Conservation (phyloP, 2,888 invertebrate species). For the Drosophila algonquin region DNA sequence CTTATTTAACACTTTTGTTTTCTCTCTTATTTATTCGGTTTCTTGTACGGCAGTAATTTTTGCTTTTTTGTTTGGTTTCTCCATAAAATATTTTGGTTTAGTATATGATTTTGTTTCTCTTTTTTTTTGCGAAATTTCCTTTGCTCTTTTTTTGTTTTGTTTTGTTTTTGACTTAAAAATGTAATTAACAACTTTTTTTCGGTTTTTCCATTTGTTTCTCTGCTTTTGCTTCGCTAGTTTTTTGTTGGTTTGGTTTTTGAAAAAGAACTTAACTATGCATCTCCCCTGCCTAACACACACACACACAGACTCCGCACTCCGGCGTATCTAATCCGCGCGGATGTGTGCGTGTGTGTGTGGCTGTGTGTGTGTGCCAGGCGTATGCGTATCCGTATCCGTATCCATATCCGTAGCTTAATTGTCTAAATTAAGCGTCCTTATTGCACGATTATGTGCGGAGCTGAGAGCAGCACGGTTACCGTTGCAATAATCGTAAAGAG, state of each 20-base stretch:
- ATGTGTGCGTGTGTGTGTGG: constrained; percentile 11
- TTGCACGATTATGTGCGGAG: constrained; percentile 97
- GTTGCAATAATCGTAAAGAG: constrained; percentile 97
- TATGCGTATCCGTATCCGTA: constrained; percentile 24
- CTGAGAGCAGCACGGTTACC: constrained; percentile 94
- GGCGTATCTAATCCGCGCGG: constrained; percentile 27
- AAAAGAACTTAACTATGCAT: constrained; percentile 70
- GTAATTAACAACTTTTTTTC: constrained; percentile 80
- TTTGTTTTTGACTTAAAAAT: constrained; percentile 76
- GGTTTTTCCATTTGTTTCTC: constrained; percentile 55
- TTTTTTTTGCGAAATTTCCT: constrained; percentile 59
- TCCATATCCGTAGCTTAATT: constrained; percentile 56
- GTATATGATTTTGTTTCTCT: constrained; percentile 48
- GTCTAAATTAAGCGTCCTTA: constrained; percentile 84
- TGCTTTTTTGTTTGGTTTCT: constrained; percentile 60
- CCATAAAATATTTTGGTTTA: constrained; percentile 64
- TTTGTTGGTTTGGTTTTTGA: constrained; percentile 45
- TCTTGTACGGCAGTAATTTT: constrained; percentile 77
- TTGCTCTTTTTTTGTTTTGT: constrained; percentile 45
- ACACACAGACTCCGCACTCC: constrained; percentile 23
- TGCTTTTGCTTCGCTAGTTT: constrained; percentile 55
- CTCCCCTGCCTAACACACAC: constrained; percentile 20
- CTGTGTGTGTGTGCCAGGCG: constrained; percentile 3
- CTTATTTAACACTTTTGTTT: constrained; percentile 66
- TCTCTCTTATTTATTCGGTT: constrained; percentile 55